Evolutionary conservation across 2,113 vertebrate genomes (phyloP), one percentile per base, ranked within the genome.

Genomic region (Ctenomys sociabilis): DNA sequence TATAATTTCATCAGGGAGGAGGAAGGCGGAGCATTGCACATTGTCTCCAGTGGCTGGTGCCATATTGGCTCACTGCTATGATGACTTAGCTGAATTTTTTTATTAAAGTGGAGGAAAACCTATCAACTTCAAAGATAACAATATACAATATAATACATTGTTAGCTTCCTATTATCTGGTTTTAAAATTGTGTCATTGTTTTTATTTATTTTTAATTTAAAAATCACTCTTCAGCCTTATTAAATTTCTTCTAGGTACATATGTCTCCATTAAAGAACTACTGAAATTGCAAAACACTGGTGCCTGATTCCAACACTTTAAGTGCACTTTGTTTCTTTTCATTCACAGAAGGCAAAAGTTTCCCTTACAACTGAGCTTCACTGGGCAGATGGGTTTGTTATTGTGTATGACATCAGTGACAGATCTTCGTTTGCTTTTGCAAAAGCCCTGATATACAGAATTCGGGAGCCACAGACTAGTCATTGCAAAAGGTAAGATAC

Each of bases 401-500:
- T 99, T 37, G 98, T 99, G 59, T 99, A 99, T 0, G 99, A 99
- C 97, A 99, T 99, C 98, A 99, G 99, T 13, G 98, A 99, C 97
- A 98, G 98, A 45, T 98, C 99, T 9, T 99, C 99, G 0, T 99
- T 99, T 97, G 98, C 98, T 5, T 99, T 99, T 43, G 99, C 99
- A 14, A 99, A 99, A 95, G 98, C 99, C 0, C 96, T 99, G 35
- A 97, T 99, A 22, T 99, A 98, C 97, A 98, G 98, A 92, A 99
- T 99, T 91, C 98, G 98, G 80, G 99, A 99, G 90, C 96, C 98
- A 45, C 98, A 98, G 32, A 28, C 40, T 7, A 98, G 98, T 95
- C 95, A 97, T 43, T 98, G 98, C 89, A 99, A 99, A 98, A 99
- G 99, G 99, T 99, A 98, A 97, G 95, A 85, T 68, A 16, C 52